Base-by-base conservation (phyloP, 2,113 vertebrate species). In the Phylloscopus trochilus region DNA sequence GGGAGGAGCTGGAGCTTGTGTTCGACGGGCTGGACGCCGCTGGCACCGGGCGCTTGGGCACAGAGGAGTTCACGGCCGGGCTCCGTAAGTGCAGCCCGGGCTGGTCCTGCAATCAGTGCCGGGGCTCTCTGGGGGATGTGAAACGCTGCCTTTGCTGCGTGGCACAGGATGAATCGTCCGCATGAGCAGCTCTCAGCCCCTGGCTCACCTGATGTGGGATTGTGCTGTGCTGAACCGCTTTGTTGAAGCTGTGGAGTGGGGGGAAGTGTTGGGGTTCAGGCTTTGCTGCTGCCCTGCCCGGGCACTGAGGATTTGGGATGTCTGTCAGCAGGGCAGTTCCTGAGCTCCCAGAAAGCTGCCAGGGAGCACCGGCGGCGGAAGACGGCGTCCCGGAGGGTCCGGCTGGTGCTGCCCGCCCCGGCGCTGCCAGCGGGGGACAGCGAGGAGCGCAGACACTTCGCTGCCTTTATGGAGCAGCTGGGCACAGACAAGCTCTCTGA, bases 21-120 rank as follows among this genome's bases (percentile, higher is more conserved):
- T 98, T 98, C 3, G 93, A 97, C 15, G 97, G 97, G 90, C 70
- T 98, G 80, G 98, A 98, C 8, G 12, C 47, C 0, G 95, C 97
- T 0, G 93, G 67, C 81, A 96, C 94, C 1, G 98, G 98, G 59
- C 67, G 8, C 9, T 41, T 98, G 26, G 97, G 97, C 26, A 86
- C 49, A 0, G 94, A 98, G 75, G 97, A 98, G 17, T 98, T 98
- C 91, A 74, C 73, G 26, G 91, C 92, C 0, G 97, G 97, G 77
- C 95, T 98, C 74, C 33, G 98, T 98, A 94, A 79, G 98, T 97
- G 75, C 49, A 56, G 39, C 81, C 39, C 0, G 2, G 31, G 43
- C 60, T 49, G 44, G 5, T 4, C 46, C 69, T 15, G 55, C 28
- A 0, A 27, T 19, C 1, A 0, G 22, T 5, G 46, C 31, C 0